Evolutionary conservation across 2,888 invertebrate genomes (phyloP).

Genomic region (Prostheceraeus crozeri): DNA sequence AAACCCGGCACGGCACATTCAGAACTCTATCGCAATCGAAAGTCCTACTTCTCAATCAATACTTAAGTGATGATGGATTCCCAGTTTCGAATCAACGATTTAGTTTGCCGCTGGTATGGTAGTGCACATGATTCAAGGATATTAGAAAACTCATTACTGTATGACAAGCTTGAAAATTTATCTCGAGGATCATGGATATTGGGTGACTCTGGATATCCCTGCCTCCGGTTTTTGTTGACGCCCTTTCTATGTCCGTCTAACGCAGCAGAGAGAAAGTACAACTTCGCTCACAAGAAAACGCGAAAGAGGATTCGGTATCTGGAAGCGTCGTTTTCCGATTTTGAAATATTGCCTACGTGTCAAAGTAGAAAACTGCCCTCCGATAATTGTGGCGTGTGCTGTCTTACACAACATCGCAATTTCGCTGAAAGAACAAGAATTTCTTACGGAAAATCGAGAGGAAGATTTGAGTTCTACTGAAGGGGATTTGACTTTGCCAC

Average conservation of each 20-base stretch:
- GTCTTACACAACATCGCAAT: slow-evolving; percentile 11
- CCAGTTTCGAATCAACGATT: too few relatives aligned
- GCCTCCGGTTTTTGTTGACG: slow-evolving; percentile 45
- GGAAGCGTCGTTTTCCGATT: slow-evolving; percentile 44
- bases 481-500: too few relatives aligned
- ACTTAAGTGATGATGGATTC: too few relatives aligned
- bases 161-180: too few relatives aligned
- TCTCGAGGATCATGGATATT: too few relatives aligned
- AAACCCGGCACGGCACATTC: not conserved
- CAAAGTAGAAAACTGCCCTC: slow-evolving; percentile 18
- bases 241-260: slow-evolving; percentile 43
- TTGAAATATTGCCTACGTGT: slow-evolving; percentile 32
- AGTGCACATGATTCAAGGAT: slow-evolving; percentile 10
- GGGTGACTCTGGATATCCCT: slow-evolving; percentile 49
- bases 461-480: too few relatives aligned
- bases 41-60: not conserved
- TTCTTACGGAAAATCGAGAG: too few relatives aligned
- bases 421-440: slow-evolving; percentile 14
- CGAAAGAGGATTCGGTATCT: slow-evolving; percentile 47
- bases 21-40: slow-evolving; percentile 4
- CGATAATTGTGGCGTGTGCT: slow-evolving; percentile 10
- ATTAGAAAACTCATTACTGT: slow-evolving; percentile 12
- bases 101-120: slow-evolving; percentile 16
- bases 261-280: slow-evolving; percentile 45
- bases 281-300: slow-evolving; percentile 47